Percentiles rank a stretch among this genome's conserved stretches.
Conservation (phyloP, 2,113 vertebrate species). For the Gymnogyps californianus region DNA sequence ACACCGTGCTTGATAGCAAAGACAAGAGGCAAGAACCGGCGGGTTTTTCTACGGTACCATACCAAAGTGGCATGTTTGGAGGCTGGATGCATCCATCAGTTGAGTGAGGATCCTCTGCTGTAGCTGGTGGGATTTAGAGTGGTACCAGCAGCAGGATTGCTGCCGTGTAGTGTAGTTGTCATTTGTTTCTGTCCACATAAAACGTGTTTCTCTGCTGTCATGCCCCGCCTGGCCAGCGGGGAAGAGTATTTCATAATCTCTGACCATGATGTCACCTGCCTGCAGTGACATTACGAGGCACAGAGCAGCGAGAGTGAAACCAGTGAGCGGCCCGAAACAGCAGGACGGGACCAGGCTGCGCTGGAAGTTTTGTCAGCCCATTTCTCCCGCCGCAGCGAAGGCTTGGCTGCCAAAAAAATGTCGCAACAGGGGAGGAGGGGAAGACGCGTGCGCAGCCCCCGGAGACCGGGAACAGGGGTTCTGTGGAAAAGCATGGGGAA, state of each 20-base stretch:
- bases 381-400: not conserved
- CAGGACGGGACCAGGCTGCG: not conserved
- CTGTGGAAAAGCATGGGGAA: not conserved
- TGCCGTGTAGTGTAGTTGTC: not conserved
- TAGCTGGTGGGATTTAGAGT: not conserved
- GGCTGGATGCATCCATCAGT: not conserved
- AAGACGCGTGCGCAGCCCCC: not conserved
- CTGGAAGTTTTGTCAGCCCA: not conserved
- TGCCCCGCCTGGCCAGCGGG: not conserved
- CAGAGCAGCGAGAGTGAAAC: not conserved
- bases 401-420: not conserved
- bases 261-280: conserved; percentile 11
- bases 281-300: not conserved
- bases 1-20: fast-evolving
- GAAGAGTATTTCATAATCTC: not conserved
- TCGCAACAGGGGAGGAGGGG: not conserved
- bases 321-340: not conserved
- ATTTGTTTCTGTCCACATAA: not conserved
- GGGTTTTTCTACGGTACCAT: not conserved
- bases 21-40: not conserved
- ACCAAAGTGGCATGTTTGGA: fast-evolving
- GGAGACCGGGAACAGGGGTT: fast-evolving
- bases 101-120: not conserved
- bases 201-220: not conserved
- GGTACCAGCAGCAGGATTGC: not conserved